Conservation (phyloP, 2,888 invertebrate species). For the Drymonia ruficornis region DNA sequence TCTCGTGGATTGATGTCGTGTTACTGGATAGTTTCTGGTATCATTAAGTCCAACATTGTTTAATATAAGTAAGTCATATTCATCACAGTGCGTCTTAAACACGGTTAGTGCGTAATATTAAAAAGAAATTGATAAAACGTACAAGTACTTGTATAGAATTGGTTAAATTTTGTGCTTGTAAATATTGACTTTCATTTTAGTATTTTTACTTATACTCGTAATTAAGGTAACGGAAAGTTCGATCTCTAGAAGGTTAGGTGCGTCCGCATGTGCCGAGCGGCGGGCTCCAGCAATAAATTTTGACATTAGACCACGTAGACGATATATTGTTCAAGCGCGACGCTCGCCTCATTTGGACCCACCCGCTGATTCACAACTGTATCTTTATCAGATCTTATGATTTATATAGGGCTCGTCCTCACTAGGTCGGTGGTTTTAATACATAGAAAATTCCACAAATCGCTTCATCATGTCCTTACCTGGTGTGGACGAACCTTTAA, state of each 20-base stretch:
- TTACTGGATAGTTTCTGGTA: slow-evolving; percentile 16
- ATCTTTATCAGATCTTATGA: too few species aligned
- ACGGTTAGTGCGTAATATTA: slow-evolving; percentile 4
- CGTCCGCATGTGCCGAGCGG: too few species aligned
- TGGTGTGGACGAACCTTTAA: neutral
- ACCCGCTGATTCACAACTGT: too few species aligned
- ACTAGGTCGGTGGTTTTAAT: too few species aligned
- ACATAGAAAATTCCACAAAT: neutral
- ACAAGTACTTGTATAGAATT: slow-evolving; percentile 2
- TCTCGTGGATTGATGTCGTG: neutral
- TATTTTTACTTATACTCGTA: neutral
- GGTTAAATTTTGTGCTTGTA: slow-evolving; percentile 4
- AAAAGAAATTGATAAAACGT: neutral
- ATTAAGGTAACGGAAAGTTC: neutral
- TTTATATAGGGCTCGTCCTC: too few species aligned
- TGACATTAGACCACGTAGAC: too few species aligned
- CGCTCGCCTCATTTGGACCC: too few species aligned
- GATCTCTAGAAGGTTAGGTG: neutral
- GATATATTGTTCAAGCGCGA: too few species aligned
- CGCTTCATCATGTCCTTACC: neutral
- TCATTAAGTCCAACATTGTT: slow-evolving; percentile 26
- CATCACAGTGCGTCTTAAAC: slow-evolving; percentile 23
- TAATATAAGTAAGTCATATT: slow-evolving; percentile 12
- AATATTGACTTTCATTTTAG: slow-evolving; percentile 2
- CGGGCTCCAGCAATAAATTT: too few species aligned